phyloP scores from a whole-genome alignment of 2,888 invertebrate species.

The Xestia rhomboidea region DNA sequence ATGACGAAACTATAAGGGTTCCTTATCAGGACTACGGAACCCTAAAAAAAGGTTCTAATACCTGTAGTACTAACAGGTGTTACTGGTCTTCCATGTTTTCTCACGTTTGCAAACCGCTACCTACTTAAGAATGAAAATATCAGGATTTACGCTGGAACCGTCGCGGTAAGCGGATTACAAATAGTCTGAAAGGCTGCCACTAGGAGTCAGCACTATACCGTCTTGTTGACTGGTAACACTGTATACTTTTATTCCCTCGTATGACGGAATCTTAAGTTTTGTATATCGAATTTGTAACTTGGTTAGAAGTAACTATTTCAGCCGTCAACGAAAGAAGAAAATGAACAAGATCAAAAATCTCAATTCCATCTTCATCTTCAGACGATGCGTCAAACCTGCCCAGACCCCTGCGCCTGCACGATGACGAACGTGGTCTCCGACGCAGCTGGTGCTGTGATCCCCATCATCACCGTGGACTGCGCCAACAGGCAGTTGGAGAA shows the following conservation, averaged over 20 bases:
- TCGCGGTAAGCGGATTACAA: background rate
- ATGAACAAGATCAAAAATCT: background rate
- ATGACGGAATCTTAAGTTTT: background rate
- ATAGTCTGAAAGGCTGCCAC: background rate
- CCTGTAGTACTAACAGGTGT: background rate
- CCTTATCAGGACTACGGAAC: too few relatives aligned
- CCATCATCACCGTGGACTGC: slow-evolving; percentile 93
- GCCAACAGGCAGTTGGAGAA: slow-evolving; percentile 88
- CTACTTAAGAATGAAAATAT: background rate
- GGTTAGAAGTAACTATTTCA: background rate
- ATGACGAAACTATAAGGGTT: too few relatives aligned
- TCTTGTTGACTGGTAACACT: background rate
- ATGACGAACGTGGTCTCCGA: slow-evolving; percentile 92
- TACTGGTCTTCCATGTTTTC: background rate
- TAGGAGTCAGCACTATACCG: background rate
- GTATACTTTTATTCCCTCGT: background rate
- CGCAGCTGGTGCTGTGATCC: slow-evolving; percentile 87
- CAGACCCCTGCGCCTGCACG: slow-evolving; percentile 91
- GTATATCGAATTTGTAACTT: background rate
- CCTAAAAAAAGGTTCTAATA: too few relatives aligned
- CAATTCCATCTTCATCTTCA: slow-evolving; percentile 66
- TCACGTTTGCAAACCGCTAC: background rate
- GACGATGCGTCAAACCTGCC: slow-evolving; percentile 91
- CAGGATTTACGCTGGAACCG: background rate
- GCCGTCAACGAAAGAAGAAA: background rate